Evolutionary conservation across 2,797 vertebrate species (phyloP), one percentile per base, ranked within the genome.

Genomic region (Labeo calbasu): DNA sequence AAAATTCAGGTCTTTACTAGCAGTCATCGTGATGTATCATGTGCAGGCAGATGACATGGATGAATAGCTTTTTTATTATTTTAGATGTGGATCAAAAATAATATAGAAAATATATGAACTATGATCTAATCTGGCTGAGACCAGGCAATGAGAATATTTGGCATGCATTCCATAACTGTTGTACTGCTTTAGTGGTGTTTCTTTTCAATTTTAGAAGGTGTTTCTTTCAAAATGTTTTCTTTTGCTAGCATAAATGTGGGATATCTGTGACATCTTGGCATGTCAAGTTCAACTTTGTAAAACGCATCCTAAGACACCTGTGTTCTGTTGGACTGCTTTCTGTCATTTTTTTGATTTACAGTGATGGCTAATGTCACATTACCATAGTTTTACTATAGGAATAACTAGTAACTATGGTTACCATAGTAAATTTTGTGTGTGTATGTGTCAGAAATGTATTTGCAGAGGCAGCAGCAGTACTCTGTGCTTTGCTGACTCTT

Each of bases 61-160:
- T 84, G 25, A 71, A 79, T 79, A 72, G 76, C 43, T 71, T 84
- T 84, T 79, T 84, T 77, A 79, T 79, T 71, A 72, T 84, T 78
- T 71, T 61, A 77, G 43, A 72, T 71, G 23, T 36, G 5, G 50
- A 63, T 55, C 80, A 51, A 57, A 76, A 70, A 78, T 70, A 40
- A 70, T 78, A 50, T 71, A 63, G 8, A 77, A 70, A 69, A 81
- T 81, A 57, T 69, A 70, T 70, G 63, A 81, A 19, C 32, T 40
- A 8, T 70, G 79, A 70, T 66, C 46, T 68, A 70, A 53, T 81
- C 51, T 43, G 21, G 14, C 8, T 55, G 28, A 55, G 9, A 43
- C 50, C 10, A 40, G 12, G 43, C 65, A 43, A 40, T 43, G 51
- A 69, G 14, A 63, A 61, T 28, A 48, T 48, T 63, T 46, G n/a